Conservation (phyloP, 2,888 invertebrate genomes). For the Metallyticus violacea region DNA sequence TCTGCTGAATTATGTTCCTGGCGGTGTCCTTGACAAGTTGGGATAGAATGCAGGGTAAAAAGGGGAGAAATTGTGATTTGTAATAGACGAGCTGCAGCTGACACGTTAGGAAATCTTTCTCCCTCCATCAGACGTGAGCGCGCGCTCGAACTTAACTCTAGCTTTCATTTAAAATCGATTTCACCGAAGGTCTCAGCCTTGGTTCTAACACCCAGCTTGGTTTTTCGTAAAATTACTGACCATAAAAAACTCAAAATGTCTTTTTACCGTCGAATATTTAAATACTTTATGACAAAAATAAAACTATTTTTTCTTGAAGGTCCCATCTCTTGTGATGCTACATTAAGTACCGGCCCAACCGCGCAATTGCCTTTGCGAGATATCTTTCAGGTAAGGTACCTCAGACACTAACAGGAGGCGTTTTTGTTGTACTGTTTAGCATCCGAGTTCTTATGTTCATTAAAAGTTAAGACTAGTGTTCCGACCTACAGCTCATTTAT, state of each 20-base stretch:
- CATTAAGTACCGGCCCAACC: no score
- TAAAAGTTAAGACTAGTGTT: no score
- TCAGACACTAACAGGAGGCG: no score
- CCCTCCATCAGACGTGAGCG: not conserved
- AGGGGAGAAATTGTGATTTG: not conserved
- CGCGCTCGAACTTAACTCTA: not conserved
- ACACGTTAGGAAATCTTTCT: not conserved
- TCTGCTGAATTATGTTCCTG: not conserved
- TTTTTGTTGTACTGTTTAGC: no score
- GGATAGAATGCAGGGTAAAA: not conserved
- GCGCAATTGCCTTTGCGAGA: no score
- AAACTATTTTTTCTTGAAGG: no score
- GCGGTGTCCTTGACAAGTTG: not conserved
- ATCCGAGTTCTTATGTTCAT: no score
- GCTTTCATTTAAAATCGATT: not conserved
- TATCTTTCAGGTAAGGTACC: no score
- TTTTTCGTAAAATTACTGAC: not conserved
- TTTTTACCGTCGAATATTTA: no score
- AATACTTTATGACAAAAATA: no score
- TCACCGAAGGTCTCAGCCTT: not conserved
- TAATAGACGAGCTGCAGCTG: not conserved
- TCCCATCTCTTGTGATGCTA: no score
- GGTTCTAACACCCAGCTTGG: not conserved
- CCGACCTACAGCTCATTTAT: no score
- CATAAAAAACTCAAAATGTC: not conserved